These are phyloP conservation scores for Tricholaema leucomelas DNA, from an alignment of 2,113 vertebrate genomes.

Conservation along the genomic window DNA sequence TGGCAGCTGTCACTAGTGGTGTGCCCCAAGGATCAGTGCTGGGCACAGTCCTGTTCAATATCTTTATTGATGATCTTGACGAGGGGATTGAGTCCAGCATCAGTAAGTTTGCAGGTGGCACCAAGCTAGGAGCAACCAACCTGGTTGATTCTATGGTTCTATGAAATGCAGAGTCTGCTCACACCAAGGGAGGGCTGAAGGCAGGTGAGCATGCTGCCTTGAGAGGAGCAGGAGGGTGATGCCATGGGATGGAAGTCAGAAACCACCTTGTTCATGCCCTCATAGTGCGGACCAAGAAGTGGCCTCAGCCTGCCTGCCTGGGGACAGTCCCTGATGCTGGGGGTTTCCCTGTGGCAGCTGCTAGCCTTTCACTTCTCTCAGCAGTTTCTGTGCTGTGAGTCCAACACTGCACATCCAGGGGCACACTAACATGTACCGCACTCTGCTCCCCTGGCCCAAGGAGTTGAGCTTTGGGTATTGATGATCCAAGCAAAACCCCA, in stretches of 20 bases:
- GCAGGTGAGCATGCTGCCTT: neutral
- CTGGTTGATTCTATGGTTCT: no score
- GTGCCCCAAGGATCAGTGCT: no score
- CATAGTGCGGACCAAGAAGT: neutral
- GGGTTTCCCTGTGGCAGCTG: neutral
- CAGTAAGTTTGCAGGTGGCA: no score
- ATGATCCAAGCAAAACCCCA: neutral
- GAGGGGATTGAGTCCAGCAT: no score
- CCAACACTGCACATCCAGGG: rapidly evolving
- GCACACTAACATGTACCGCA: rapidly evolving
- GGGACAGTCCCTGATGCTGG: rapidly evolving
- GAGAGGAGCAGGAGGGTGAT: neutral
- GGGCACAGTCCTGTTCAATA: no score
- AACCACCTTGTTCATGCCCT: neutral
- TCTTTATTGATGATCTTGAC: no score
- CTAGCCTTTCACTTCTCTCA: neutral
- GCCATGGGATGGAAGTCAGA: neutral
- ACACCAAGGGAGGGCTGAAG: neutral
- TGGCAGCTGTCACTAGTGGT: no score
- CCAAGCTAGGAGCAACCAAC: no score
- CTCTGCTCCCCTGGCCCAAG: neutral
- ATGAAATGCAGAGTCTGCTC: neutral
- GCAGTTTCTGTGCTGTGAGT: neutral
- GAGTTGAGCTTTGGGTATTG: rapidly evolving
- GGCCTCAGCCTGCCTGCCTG: neutral